Evolutionary conservation across 53 echinoderm and acorn worm species (phyloP), one percentile per base, ranked within the genome.

Genomic region (Patiria pectinifera): DNA sequence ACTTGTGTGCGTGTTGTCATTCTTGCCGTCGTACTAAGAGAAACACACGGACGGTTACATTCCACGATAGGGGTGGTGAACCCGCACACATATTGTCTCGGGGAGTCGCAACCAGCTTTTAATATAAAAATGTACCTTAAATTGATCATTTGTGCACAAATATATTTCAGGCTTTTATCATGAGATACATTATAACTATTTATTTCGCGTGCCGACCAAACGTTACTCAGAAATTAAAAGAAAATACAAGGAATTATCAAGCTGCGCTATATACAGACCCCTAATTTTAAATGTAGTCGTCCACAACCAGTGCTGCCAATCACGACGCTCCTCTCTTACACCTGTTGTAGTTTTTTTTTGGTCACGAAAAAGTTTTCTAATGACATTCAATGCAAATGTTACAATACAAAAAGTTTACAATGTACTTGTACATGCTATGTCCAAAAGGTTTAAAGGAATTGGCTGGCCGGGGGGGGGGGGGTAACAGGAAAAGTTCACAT

Each of bases 251-350:
- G 21, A 74, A 23, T 74, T 24, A 74, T 21, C 22, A 9, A 74
- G 16, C 0, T 11, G 24, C 60, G 3, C 14, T 26, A 43, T 26
- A n/a, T 14, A 0, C 6, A 23, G 16, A 69, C 70, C 86, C 86
- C 75, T 71, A 59, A 23, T 11, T 18, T 86, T 49, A 21, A 86
- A 86, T 86, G 86, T 74, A 58, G 2, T 86, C 26, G 58, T 58
- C 86, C 59, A 48, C 1, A 47, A 24, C 49, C 19, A 69, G n/a
- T 47, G 61, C 69, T 86, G 48, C 85, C 85, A 86, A 86, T 86
- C 71, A 86, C 70, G 35, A 22, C 11, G 9, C 69, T 72, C 72
- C 53, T 45, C 5, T 53, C 53, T 45, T 71, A 47, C 74, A 71
- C 86, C 86, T 72, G 74, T 71, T 46, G 48, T 71, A 71, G 8